Percentiles rank a stretch among this genome's conserved stretches.
These are phyloP conservation scores for Fregetta grallaria DNA, from an alignment of 2,113 vertebrate species.

Conservation along the genomic window DNA sequence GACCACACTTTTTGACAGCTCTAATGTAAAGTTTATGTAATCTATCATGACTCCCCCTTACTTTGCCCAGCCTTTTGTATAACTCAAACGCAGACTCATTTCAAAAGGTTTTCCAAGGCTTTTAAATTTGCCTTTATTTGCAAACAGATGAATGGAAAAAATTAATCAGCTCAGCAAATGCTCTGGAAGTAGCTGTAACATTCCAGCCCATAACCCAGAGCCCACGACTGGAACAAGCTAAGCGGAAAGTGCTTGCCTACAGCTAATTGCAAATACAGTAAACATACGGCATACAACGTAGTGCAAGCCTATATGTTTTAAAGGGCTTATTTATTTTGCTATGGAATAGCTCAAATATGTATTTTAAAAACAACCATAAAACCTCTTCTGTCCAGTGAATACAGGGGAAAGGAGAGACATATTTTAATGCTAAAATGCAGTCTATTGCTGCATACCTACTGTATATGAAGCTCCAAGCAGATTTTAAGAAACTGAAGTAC, in stretches of 20 bases:
- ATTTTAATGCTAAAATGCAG: neutral
- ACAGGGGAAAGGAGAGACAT: neutral
- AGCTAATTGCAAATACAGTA: conserved; percentile 15
- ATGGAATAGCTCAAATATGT: neutral
- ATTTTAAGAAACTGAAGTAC: neutral
- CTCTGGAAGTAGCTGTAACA: neutral
- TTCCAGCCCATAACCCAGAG: neutral
- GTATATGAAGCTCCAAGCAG: neutral
- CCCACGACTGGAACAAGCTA: neutral
- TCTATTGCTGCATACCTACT: neutral
- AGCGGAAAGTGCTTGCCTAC: neutral
- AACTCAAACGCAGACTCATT: neutral
- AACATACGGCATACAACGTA: neutral
- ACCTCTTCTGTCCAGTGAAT: neutral
- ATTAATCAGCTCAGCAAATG: neutral
- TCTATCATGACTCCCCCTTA: neutral
- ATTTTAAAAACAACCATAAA: neutral
- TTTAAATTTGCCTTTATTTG: conserved; percentile 20
- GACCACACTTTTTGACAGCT: neutral
- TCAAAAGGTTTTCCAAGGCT: neutral
- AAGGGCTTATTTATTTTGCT: neutral
- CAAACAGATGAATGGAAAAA: conserved; percentile 57
- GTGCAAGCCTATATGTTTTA: neutral
- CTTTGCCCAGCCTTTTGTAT: neutral
- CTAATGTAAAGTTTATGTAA: neutral